phyloP scores from a whole-genome alignment of 2,113 vertebrate genomes.

The Triplophysa tibetana region DNA sequence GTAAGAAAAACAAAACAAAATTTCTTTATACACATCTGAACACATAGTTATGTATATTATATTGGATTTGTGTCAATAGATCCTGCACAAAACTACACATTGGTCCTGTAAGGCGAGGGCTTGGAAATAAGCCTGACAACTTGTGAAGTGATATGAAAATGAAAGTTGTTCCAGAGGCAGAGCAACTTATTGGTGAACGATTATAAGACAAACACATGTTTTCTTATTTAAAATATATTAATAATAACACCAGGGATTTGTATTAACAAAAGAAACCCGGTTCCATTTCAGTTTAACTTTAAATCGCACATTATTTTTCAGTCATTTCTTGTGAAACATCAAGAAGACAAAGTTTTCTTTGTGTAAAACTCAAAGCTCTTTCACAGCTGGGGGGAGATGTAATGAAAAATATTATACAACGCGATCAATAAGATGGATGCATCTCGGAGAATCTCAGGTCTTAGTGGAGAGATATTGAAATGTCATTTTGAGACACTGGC shows the following conservation, averaged over 20 bases:
- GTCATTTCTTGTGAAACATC: not conserved
- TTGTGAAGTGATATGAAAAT: too few species aligned
- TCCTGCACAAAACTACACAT: too few species aligned
- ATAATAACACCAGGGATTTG: not conserved
- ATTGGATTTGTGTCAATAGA: too few species aligned
- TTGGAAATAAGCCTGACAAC: too few species aligned
- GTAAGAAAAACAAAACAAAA: too few species aligned
- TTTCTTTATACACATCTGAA: too few species aligned
- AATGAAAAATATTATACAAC: constrained; percentile 11
- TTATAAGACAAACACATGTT: too few species aligned
- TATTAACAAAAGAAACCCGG: not conserved
- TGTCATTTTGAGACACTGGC: constrained; percentile 40
- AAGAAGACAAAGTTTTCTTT: constrained; percentile 1
- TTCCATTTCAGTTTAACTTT: not conserved
- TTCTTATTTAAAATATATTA: too few species aligned
- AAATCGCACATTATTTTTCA: not conserved
- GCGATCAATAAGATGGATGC: constrained; percentile 21
- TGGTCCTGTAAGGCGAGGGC: too few species aligned
- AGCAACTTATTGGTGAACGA: not conserved
- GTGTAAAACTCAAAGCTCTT: constrained; percentile 6
- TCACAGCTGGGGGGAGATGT: not conserved
- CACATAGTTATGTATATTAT: too few species aligned
- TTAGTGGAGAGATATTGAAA: constrained; percentile 34
- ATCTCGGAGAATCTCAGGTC: constrained; percentile 1
- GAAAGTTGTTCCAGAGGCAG: too few species aligned